Evolutionary conservation across 2,888 invertebrate genomes (phyloP), one percentile per base, ranked within the genome.

Genomic region (Nomada fucata): DNA sequence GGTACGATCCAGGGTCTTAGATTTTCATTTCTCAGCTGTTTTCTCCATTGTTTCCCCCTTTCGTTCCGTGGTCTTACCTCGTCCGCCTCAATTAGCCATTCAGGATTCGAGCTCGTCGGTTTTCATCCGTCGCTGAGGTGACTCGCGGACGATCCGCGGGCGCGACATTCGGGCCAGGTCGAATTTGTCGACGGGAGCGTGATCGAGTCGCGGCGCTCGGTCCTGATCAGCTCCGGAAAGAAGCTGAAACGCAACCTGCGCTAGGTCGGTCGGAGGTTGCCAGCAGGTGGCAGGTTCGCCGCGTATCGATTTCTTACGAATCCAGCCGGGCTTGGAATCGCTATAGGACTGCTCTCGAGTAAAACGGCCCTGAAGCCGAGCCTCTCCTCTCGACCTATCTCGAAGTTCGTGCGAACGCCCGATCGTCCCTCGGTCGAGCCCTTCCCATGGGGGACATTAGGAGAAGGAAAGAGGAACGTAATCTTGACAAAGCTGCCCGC

Each of bases 241-340:
- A 85, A 80, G 72, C 74, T 75, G 79, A 77, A 80, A 76, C 82
- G 81, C 80, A 87, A 87, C 89, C 88, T 88, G 87, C 87, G 81
- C 84, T 86, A 86, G 82, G 82, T 82, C 52, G 84, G 82, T 76
- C 86, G 86, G 90, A 85, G 86, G 89, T 88, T 89, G 89, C 91
- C 91, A 89, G 90, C 92, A 93, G 92, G 92, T 93, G 93, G 93
- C 93, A 92, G 93, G 92, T 92, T 91, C 75, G 87, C 89, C 84
- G 87, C 89, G 90, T 91, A 92, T 92, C 92, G 92, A 92, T 92
- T 92, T 92, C 92, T 93, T 92, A 92, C 92, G 91, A 92, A 93
- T 91, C 92, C 88, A 91, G 91, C 91, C 91, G 90, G 91, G 90
- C 90, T 90, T 87, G 87, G 86, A 88, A 90, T 88, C 87, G 84